A percentile compares a stretch with the other conserved stretches of the same genome.
These are phyloP conservation scores for Hemicentrotus pulcherrimus DNA, from an alignment of 35 echinoderm and acorn worm species.

Conservation along the genomic window DNA sequence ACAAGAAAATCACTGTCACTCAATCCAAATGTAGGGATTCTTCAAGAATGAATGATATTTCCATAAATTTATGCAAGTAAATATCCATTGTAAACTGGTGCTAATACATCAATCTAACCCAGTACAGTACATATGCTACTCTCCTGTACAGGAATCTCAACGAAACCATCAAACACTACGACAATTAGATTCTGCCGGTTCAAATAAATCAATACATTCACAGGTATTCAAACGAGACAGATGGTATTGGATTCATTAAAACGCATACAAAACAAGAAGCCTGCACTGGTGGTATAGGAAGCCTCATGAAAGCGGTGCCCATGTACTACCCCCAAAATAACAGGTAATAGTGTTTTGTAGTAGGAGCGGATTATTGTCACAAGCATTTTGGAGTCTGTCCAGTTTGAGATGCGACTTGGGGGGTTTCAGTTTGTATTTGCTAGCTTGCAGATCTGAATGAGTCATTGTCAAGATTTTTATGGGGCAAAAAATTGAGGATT, in stretches of 20 bases:
- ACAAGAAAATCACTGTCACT: neutral
- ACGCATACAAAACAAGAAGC: neutral
- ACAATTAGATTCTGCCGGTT: neutral
- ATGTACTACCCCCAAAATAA: neutral
- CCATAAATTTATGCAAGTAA: neutral
- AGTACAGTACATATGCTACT: neutral
- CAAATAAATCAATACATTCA: conserved; percentile 37
- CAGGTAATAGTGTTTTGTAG: neutral
- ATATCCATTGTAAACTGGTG: neutral
- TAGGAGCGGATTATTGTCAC: neutral
- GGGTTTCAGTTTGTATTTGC: conserved; percentile 10
- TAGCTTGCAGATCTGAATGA: neutral
- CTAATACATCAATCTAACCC: neutral
- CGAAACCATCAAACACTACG: neutral
- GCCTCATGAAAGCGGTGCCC: neutral
- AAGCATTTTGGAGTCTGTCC: neutral
- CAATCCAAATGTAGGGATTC: neutral
- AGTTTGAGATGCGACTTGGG: neutral
- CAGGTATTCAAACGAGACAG: conserved; percentile 39
- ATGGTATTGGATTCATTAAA: neutral
- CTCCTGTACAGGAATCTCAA: neutral
- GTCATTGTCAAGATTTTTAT: conserved; percentile 19
- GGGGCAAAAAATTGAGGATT: neutral
- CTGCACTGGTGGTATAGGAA: neutral
- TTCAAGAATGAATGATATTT: neutral